Base-by-base conservation (phyloP, 2,113 vertebrate species). In the Mirza zaza region DNA sequence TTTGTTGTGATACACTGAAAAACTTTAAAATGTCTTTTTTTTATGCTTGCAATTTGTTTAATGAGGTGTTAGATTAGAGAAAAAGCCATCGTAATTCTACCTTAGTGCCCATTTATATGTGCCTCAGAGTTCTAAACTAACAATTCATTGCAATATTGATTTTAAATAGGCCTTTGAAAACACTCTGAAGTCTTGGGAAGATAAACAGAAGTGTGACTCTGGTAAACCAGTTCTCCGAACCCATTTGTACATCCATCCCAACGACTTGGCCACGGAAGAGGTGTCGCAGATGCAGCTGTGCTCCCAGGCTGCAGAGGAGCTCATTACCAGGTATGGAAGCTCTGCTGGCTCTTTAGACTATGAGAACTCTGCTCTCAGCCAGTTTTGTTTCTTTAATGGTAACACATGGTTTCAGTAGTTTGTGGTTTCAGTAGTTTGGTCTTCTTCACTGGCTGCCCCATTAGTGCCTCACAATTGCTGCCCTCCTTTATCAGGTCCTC, bases 151-250 rank as follows among this genome's bases (percentile, higher is more conserved):
- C 61, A 3, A 25, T 90, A 20, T 79, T 98, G 2, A 39, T 97
- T 98, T 93, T 94, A 34, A 82, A 88, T 96, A 99, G 99, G 99
- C 99, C 3, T 99, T 99, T 97, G 99, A 99, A 98, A 99, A 99
- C 98, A 99, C 99, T 0, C 81, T 99, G 67, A 99, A 99, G 98
- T 99, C 99, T 29, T 99, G 99, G 99, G 99, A 99, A 98, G 99
- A 99, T 98, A 99, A 99, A 97, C 98, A 99, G 98, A 99, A 99
- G 97, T 99, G 99, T 55, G 99, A 99, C 96, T 99, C 99, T 94
- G 98, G 99, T 75, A 99, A 99, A 89, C 98, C 98, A 13, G 99
- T 99, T n/a, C 96, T 99, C 93, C 98, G 99, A 65, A 99, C 99
- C n/a, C 99, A 99, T 96, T 97, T 99, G 82, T 99, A 99, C 97